Conservation (phyloP, 2,113 vertebrate species). For the Irena cyanogastra region DNA sequence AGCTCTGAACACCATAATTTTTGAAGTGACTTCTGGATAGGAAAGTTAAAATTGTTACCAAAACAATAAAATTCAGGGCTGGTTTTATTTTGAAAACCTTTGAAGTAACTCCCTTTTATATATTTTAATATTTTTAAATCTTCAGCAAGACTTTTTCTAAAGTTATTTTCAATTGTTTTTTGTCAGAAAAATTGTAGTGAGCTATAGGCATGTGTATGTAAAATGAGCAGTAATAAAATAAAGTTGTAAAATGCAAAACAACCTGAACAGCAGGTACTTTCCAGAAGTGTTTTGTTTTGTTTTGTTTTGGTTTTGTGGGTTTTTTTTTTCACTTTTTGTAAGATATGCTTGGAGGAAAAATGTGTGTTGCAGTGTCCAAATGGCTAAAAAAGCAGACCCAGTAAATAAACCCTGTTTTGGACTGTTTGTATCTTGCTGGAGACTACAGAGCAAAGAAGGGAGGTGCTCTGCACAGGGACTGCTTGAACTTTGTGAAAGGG, state of each 20-base stretch:
- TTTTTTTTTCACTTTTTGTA: too few relatives aligned
- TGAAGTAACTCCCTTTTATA: not conserved
- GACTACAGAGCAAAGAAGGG: not conserved
- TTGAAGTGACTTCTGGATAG: not conserved
- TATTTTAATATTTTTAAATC: not conserved
- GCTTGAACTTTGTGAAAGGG: not conserved
- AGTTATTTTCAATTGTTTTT: not conserved
- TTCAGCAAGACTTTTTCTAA: not conserved
- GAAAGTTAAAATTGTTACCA: not conserved
- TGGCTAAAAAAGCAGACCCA: conserved; percentile 8
- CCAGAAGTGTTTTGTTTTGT: too few relatives aligned
- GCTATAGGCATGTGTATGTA: not conserved
- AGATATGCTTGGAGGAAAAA: not conserved
- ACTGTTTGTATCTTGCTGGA: not conserved
- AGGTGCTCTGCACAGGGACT: not conserved
- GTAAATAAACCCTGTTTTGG: conserved; percentile 11
- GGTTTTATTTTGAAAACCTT: not conserved
- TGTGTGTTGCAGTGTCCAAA: not conserved
- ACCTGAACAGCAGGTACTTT: not conserved
- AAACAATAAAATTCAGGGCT: not conserved
- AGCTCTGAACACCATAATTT: not conserved
- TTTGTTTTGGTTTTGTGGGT: too few relatives aligned
- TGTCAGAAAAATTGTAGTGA: not conserved
- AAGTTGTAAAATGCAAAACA: not conserved
- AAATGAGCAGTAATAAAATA: not conserved